Evolutionary conservation across 2,797 vertebrate genomes (phyloP).

Genomic region (Lithobates pipiens): DNA sequence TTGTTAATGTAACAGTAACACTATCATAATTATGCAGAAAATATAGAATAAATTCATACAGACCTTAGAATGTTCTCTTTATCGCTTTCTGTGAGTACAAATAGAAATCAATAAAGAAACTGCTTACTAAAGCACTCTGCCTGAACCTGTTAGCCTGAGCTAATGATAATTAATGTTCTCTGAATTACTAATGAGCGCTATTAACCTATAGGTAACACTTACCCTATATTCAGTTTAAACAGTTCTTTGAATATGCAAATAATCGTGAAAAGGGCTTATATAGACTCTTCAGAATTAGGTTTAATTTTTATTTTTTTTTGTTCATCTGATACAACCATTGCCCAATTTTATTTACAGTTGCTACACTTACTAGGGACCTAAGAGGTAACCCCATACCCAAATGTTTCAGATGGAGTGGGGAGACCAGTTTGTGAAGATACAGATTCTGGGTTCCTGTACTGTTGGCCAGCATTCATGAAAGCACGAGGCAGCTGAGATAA

Average conservation of each 20-base stretch:
- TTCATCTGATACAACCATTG: too few relatives aligned
- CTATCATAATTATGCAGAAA: too few relatives aligned
- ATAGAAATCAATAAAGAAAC: not conserved
- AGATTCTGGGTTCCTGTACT: too few relatives aligned
- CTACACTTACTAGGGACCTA: too few relatives aligned
- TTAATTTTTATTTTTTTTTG: too few relatives aligned
- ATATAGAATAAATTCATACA: not conserved
- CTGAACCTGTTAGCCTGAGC: not conserved
- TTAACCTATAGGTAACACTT: slow-evolving; percentile 13
- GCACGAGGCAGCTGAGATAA: too few relatives aligned
- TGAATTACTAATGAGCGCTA: not conserved
- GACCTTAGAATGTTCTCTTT: not conserved
- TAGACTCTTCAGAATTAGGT: too few relatives aligned
- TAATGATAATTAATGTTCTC: slow-evolving; percentile 25
- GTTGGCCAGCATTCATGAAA: too few relatives aligned
- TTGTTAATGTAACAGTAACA: not conserved
- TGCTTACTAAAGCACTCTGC: not conserved
- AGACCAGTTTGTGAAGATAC: too few relatives aligned
- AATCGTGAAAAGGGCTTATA: not conserved
- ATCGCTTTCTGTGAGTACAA: not conserved
- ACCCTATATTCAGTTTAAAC: not conserved
- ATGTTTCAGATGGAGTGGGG: too few relatives aligned
- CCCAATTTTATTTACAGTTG: too few relatives aligned
- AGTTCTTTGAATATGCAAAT: not conserved
- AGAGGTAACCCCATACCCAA: too few relatives aligned